Percentiles rank a stretch among this genome's conserved stretches.
phyloP scores from a whole-genome alignment of 1,140 invertebrate species.

The Scaptomyza hsui region DNA sequence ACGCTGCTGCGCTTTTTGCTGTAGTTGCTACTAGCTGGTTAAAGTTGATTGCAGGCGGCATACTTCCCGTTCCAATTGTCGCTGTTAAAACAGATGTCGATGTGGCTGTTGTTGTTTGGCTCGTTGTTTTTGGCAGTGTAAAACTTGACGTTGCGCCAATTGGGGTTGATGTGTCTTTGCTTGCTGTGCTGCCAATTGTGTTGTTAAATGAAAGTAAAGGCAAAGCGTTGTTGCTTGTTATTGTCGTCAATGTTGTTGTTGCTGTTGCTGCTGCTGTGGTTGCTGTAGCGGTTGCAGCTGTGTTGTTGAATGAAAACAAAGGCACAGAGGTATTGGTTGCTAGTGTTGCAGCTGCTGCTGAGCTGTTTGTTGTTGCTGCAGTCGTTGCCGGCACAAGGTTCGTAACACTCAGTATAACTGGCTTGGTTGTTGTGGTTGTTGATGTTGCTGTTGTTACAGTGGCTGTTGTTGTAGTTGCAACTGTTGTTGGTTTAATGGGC shows the following conservation, averaged over 20 bases:
- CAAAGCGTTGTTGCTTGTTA: background rate
- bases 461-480: background rate
- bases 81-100: background rate
- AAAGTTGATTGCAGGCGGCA: background rate
- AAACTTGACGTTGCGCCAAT: background rate
- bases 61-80: background rate
- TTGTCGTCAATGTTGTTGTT: background rate
- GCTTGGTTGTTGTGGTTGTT: conserved; percentile 11
- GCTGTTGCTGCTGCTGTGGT: background rate
- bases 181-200: background rate
- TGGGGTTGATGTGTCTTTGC: background rate
- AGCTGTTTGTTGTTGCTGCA: background rate
- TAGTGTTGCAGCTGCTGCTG: conserved; percentile 3
- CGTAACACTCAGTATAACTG: conserved; percentile 14
- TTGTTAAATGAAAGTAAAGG: conserved; percentile 15
- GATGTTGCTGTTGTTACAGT: conserved; percentile 1
- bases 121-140: conserved; percentile 7
- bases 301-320: background rate
- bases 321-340: background rate
- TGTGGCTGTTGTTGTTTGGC: background rate
- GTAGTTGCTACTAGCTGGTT: background rate
- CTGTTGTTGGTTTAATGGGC: background rate
- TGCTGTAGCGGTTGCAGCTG: background rate
- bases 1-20: background rate
- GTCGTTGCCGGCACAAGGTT: background rate